Evolutionary conservation across 92 coral and sea anemone genomes (phyloP), one percentile per base, ranked within the genome.

Genomic region (Porites divaricata): DNA sequence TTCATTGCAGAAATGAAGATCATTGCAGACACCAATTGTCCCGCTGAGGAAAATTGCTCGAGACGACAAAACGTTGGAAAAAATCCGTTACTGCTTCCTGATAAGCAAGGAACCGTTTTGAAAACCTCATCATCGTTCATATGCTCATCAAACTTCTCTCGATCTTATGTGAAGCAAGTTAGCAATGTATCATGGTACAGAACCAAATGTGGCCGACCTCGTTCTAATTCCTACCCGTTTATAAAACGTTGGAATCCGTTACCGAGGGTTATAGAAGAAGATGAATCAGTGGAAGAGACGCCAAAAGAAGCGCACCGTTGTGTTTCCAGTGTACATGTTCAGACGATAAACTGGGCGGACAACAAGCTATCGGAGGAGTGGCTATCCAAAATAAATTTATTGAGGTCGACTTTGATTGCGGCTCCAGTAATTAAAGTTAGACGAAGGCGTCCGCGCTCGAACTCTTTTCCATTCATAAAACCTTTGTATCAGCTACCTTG

Each of bases 171-270:
- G 23, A 70, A 70, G n/a, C 86, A 72, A 49, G 62, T 81, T 1
- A 81, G 78, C 50, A 58, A 51, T 1, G 78, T 59, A 17, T 78
- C 86, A 17, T 70, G 77, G 80, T 24, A 48, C n/a, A 54, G 70
- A 69, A 49, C 22, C 76, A 81, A 45, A 81, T 57, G n/a, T 48
- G 13, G 53, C 54, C 86, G 86, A 23, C 78, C 48, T 22, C 86
- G 86, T 17, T 81, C 86, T 6, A 52, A 81, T 19, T 81, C 86
- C 8, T 81, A 69, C 66, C 86, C 86, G n/a, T 57, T 72, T 16
- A 45, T 72, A 5, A 81, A 71, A n/a, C 71, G 77, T 2, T 63
- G 74, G 50, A 70, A 58, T 49, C 86, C 86, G 19, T 11, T 81
- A 15, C 86, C 86, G 1, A 21, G 86, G 2, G 59, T 81, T 8